Percentiles rank a stretch among this genome's conserved stretches.
Conservation (phyloP, 2,113 vertebrate species). For the Crotalus tigris region DNA sequence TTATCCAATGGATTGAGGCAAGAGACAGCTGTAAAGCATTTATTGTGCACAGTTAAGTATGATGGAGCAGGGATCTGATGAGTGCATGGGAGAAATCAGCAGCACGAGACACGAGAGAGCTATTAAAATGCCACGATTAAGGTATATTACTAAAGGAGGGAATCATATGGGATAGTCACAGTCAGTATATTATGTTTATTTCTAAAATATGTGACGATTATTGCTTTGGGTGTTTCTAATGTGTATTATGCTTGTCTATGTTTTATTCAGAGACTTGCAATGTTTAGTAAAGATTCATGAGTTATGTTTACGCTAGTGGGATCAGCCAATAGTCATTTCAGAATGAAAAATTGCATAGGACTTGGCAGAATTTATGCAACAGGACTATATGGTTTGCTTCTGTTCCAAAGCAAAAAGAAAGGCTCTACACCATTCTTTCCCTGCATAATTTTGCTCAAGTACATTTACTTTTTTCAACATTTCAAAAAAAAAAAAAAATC, state of each 20-base stretch:
- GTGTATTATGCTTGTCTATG: neutral
- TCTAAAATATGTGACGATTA: neutral
- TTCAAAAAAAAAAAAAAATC: conserved; percentile 8
- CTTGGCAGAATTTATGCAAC: neutral
- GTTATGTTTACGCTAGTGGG: rapidly evolving
- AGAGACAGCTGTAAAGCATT: conserved; percentile 12
- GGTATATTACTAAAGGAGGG: neutral
- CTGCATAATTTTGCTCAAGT: neutral
- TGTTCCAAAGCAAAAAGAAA: neutral
- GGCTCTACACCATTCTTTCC: neutral
- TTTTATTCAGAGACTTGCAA: neutral
- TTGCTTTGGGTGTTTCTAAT: neutral
- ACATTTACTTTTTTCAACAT: neutral
- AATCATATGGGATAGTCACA: neutral
- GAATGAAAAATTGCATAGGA: rapidly evolving
- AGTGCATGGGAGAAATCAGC: conserved; percentile 10
- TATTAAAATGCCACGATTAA: neutral
- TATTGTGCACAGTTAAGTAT: conserved; percentile 1
- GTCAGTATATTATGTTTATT: neutral
- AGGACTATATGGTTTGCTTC: neutral
- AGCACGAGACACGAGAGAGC: neutral
- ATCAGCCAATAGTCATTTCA: neutral
- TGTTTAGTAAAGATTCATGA: neutral
- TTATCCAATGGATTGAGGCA: neutral
- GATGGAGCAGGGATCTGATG: conserved; percentile 4